Base-by-base conservation (phyloP, 2,797 vertebrate genomes). In the Poecilia gillii region DNA sequence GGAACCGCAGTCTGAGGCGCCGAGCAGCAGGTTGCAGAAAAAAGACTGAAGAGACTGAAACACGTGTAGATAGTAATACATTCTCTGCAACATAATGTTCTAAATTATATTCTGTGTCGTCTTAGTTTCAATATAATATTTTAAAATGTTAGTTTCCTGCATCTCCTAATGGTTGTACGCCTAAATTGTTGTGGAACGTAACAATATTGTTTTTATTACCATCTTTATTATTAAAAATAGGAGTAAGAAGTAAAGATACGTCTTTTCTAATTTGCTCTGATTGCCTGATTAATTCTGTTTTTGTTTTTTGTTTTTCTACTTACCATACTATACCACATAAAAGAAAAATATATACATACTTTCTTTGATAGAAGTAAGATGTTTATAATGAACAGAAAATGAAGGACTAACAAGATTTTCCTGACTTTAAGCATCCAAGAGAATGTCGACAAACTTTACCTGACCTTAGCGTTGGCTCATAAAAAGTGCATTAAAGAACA, bases 11-110 rank as follows among this genome's bases (percentile, higher is more conserved):
- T 36, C 39, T 47, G 80, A 84, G 25, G 16, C 57, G 82, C 78
- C 74, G 81, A 86, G 82, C 11, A 62, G 76, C 85, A 86, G 83
- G 81, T 88, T 6, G 3, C 57, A 72, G 53, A 75, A 72, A 25
- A 64, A 53, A 51, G 7, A 3, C 28, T 0, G 4, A 23, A 36
- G 7, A 59, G 55, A 59, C 11, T 14, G 12, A 72, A 53, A 18
- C 62, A 18, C 33, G 3, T 39, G 33, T 28, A 3, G 23, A 77
- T 36, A 20, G 11, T 39, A 66, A 72, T 20, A 6, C 51, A 55
- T 31, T 55, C 74, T 28, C n/a, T 3, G 68, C 43, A 46, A 53
- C 28, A n/a, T 41, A 51, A 25, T 8, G 20, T 25, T 23, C 6
- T 25, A 9, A 9, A 25, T 23, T 51, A 51, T 51, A 23, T 51